A percentile compares a stretch with the other conserved stretches of the same genome.
Evolutionary conservation across 37 sponge, comb jelly and placozoan genomes (phyloP).

Genomic region (Dysidea cf. avara): DNA sequence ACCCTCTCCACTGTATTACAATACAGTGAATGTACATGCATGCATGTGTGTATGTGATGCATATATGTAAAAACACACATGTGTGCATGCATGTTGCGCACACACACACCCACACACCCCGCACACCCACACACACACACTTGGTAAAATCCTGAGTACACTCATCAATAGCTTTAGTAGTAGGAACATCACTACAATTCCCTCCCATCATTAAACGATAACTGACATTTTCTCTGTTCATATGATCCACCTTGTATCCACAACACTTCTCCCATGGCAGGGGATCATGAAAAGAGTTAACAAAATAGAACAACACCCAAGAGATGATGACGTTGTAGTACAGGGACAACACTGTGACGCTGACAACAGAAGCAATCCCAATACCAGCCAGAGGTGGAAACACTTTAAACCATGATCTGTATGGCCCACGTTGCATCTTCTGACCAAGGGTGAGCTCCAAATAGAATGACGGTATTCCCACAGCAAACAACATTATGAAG

Average conservation of each 20-base stretch:
- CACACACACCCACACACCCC: too few species aligned
- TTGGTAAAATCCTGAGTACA: too few species aligned
- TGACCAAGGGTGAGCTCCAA: conserved; percentile 88
- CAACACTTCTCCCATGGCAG: conserved; percentile 90
- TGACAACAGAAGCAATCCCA: conserved; percentile 71
- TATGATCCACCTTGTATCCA: conserved; percentile 24
- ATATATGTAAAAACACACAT: too few species aligned
- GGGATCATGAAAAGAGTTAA: conserved; percentile 79
- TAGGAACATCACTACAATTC: too few species aligned
- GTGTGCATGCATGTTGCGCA: too few species aligned
- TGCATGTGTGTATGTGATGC: too few species aligned
- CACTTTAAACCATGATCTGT: conserved; percentile 66
- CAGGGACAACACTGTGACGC: conserved; percentile 58
- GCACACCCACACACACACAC: too few species aligned
- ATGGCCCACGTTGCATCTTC: conserved; percentile 52
- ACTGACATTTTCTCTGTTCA: background rate
- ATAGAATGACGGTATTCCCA: conserved; percentile 92
- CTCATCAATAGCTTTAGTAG: too few species aligned
- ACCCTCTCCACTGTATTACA: too few species aligned
- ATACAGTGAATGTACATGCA: too few species aligned
- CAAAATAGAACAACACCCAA: conserved; percentile 85
- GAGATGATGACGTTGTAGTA: conserved; percentile 96
- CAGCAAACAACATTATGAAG: conserved; percentile 81
- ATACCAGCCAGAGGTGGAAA: conserved; percentile 80
- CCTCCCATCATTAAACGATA: background rate